phyloP scores from a whole-genome alignment of 2,113 vertebrate species.

The Spea bombifrons region DNA sequence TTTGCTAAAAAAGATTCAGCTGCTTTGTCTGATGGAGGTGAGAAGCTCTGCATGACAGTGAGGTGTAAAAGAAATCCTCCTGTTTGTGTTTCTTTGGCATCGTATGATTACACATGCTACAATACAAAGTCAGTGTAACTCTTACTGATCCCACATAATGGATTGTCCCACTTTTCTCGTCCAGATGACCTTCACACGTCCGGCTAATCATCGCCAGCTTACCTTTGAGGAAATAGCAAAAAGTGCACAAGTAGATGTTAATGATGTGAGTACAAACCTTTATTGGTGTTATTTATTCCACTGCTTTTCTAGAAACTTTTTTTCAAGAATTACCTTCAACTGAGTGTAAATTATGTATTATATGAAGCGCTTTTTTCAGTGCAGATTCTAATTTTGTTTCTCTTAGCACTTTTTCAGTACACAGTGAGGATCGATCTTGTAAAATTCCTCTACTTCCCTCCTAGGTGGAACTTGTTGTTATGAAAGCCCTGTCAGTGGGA shows the following conservation, averaged over 20 bases:
- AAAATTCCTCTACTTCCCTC: accelerated
- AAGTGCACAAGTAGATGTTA: slow-evolving; percentile 87
- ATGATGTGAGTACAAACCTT: slow-evolving; percentile 73
- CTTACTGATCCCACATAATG: background rate
- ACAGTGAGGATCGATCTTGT: no score
- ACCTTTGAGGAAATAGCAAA: slow-evolving; percentile 92
- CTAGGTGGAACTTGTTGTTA: slow-evolving; percentile 95
- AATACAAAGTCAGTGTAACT: no score
- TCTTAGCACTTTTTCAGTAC: no score
- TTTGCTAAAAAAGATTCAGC: slow-evolving; percentile 93
- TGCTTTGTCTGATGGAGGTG: slow-evolving; percentile 97
- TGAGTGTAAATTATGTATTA: no score
- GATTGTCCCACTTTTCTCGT: background rate
- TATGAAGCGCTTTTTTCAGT: no score
- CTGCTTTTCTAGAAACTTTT: no score
- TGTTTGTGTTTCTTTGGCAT: no score
- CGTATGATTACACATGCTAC: no score
- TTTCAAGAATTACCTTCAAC: no score
- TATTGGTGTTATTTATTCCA: no score
- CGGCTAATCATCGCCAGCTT: slow-evolving; percentile 92
- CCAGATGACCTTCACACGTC: slow-evolving; percentile 98
- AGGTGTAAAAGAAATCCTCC: no score
- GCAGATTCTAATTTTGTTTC: no score
- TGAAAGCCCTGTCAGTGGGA: slow-evolving; percentile 94
- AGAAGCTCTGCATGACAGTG: slow-evolving; percentile 33